These are phyloP conservation scores for Philopotamus ludificatus DNA, from an alignment of 1,140 invertebrate species.

Conservation along the genomic window DNA sequence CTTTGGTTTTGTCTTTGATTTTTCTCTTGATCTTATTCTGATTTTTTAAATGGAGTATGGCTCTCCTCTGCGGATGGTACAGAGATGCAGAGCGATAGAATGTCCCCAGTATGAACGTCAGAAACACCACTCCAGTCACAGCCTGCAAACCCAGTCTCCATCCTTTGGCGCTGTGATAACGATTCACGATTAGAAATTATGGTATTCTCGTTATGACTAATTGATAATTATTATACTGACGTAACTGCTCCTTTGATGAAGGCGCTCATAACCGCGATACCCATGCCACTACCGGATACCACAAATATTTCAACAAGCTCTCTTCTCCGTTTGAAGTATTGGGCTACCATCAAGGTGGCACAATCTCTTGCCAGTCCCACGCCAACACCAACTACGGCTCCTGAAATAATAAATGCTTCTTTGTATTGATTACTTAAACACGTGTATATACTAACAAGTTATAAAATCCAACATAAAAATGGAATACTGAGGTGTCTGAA, in stretches of 20 bases:
- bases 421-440: no score
- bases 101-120: conserved; percentile 83
- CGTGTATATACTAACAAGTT: no score
- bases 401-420: no score
- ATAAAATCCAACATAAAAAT: no score
- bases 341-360: conserved; percentile 85
- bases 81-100: conserved; percentile 87
- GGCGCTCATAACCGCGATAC: conserved; percentile 79
- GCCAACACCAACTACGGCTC: conserved; percentile 72
- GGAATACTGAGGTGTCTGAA: no score
- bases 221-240: conserved; percentile 54
- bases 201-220: neutral
- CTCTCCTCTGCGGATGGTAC: conserved; percentile 85
- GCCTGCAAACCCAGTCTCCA: conserved; percentile 85
- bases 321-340: conserved; percentile 82
- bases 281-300: conserved; percentile 80
- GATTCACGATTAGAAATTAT: neutral
- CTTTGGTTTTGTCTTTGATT: conserved; percentile 72
- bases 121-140: conserved; percentile 78
- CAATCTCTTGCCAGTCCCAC: conserved; percentile 81
- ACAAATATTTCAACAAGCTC: conserved; percentile 88
- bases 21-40: conserved; percentile 75
- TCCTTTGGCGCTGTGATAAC: conserved; percentile 70
- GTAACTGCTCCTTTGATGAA: conserved; percentile 76
- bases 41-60: conserved; percentile 87